Evolutionary conservation across 2,113 vertebrate species (phyloP).

Genomic region (Elaphurus davidianus): DNA sequence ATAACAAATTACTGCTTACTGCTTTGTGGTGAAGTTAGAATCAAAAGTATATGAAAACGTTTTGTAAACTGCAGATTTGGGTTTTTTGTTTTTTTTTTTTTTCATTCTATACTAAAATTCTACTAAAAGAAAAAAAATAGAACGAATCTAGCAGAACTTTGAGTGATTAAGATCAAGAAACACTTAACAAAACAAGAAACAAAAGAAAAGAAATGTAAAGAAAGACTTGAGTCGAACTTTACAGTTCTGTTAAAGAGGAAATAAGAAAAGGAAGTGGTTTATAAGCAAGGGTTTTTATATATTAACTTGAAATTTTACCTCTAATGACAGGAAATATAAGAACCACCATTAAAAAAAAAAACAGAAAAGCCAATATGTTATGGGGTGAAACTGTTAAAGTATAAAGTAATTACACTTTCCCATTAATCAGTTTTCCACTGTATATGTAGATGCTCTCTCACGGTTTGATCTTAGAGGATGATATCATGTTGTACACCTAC

Average conservation of each 20-base stretch:
- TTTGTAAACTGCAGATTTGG: too few relatives aligned
- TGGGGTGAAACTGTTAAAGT: neutral
- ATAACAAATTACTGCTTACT: too few relatives aligned
- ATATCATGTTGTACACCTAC: neutral
- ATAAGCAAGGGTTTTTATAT: neutral
- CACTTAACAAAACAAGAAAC: neutral
- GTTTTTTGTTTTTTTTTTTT: too few relatives aligned
- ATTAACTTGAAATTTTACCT: conserved; percentile 25
- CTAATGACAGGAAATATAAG: neutral
- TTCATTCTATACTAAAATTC: too few relatives aligned
- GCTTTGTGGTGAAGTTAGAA: too few relatives aligned
- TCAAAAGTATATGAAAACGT: too few relatives aligned
- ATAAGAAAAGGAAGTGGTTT: conserved; percentile 63
- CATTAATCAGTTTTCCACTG: neutral
- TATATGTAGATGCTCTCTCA: neutral
- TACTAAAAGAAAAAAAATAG: neutral
- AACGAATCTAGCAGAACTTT: neutral
- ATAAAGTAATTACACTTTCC: neutral
- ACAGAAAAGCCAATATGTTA: neutral
- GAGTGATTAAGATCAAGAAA: neutral
- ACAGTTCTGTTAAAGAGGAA: conserved; percentile 46
- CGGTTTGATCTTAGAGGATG: neutral
- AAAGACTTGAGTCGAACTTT: neutral
- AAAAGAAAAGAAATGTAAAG: neutral
- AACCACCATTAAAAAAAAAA: neutral